Conservation (phyloP, 37 sponge, comb jelly and placozoan species). For the Oopsacas minuta region DNA sequence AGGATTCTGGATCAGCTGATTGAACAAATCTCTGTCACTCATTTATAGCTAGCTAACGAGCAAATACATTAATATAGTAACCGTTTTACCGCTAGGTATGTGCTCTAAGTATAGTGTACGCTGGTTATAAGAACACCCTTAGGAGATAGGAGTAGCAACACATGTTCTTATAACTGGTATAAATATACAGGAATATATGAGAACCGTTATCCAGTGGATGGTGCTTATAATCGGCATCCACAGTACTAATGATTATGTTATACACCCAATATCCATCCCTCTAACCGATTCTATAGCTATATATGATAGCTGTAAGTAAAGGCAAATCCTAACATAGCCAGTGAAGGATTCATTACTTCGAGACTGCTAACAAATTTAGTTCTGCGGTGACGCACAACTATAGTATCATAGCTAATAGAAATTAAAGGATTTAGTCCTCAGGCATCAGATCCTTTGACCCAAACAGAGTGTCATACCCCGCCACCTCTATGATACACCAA, state of each 20-base stretch:
- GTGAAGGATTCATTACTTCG: background rate
- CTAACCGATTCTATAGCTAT: too few species aligned
- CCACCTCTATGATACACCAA: background rate
- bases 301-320: too few species aligned
- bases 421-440: background rate
- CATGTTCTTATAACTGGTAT: too few species aligned
- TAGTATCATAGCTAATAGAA: background rate
- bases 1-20: background rate
- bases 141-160: background rate
- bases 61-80: background rate
- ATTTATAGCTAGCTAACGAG: background rate
- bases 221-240: too few species aligned
- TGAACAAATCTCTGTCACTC: background rate
- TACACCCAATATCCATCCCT: too few species aligned
- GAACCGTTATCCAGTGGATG: too few species aligned
- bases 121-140: background rate
- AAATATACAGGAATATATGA: too few species aligned
- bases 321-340: background rate
- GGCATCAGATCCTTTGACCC: background rate
- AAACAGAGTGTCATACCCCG: background rate
- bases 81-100: background rate
- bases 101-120: background rate
- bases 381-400: background rate
- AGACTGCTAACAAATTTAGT: conserved; percentile 1
- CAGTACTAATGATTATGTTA: too few species aligned